These are phyloP conservation scores for Paraplagusia blochii DNA, from an alignment of 2,113 vertebrate species.

Conservation along the genomic window DNA sequence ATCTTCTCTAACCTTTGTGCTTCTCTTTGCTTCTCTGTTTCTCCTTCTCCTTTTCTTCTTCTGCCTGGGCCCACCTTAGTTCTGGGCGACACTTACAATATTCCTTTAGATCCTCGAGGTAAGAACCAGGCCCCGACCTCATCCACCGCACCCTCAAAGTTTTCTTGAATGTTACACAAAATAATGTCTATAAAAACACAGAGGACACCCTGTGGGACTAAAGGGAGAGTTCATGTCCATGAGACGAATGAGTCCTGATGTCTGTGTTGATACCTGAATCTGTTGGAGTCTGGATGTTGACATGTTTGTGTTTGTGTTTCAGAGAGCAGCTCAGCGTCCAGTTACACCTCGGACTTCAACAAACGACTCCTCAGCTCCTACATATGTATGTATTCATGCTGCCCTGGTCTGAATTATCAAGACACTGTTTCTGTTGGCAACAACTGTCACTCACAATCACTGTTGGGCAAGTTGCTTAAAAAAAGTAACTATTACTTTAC, in stretches of 20 bases:
- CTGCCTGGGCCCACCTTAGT: constrained; percentile 84
- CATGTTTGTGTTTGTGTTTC: constrained; percentile 29
- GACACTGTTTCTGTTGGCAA: too few species aligned
- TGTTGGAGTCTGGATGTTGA: not conserved
- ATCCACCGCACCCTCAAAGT: not conserved
- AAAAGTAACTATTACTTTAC: too few species aligned
- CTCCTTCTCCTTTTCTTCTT: constrained; percentile 69
- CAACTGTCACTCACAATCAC: too few species aligned
- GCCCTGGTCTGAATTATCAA: too few species aligned
- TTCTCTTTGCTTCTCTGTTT: constrained; percentile 76
- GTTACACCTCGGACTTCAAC: constrained; percentile 93
- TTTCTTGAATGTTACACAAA: too few species aligned
- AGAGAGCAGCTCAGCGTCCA: constrained; percentile 91
- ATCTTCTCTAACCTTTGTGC: constrained; percentile 86
- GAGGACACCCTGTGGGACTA: too few species aligned
- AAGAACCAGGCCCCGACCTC: constrained; percentile 72
- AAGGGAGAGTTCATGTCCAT: not conserved
- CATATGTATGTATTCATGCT: constrained; percentile 84
- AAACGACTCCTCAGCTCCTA: constrained; percentile 91
- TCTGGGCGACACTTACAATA: constrained; percentile 99
- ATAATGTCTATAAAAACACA: too few species aligned
- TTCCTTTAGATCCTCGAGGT: constrained; percentile 99
- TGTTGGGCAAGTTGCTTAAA: too few species aligned
- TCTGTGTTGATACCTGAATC: not conserved
- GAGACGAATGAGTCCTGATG: not conserved